Conservation (phyloP, 2,797 vertebrate genomes). For the Macropodus opercularis region DNA sequence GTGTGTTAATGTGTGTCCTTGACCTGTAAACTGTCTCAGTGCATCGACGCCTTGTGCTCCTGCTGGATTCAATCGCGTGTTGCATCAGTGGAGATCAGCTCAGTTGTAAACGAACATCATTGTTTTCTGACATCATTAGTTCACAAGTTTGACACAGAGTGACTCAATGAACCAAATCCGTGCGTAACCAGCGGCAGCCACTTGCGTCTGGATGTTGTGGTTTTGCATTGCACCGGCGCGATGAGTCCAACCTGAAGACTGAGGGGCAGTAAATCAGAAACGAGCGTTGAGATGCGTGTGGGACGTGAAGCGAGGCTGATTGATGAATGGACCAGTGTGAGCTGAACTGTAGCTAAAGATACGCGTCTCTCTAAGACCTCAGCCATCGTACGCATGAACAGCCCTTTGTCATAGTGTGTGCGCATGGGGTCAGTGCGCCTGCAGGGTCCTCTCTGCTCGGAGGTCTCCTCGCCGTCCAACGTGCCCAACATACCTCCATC, state of each 20-base stretch:
- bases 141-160: constrained; percentile 50
- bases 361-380: too few species aligned
- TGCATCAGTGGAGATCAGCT: too few species aligned
- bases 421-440: too few species aligned
- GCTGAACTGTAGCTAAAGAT: too few species aligned
- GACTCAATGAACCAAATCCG: constrained; percentile 62
- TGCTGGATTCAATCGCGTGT: too few species aligned
- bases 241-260: constrained; percentile 53
- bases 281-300: constrained; percentile 37
- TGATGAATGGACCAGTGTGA: constrained; percentile 46
- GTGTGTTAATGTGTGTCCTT: too few species aligned
- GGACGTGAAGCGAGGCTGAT: constrained; percentile 23
- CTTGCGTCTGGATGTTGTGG: constrained; percentile 48
- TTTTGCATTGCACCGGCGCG: constrained; percentile 65
- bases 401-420: too few species aligned
- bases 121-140: too few species aligned
- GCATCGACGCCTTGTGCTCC: too few species aligned
- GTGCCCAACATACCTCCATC: neutral
- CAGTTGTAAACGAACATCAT: too few species aligned
- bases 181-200: constrained; percentile 14
- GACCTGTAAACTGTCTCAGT: too few species aligned
- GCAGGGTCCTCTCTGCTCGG: neutral
- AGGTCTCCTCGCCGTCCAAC: neutral
- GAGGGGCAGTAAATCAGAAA: constrained; percentile 54
- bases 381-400: too few species aligned